These are phyloP conservation scores for Unio delphinus DNA, from an alignment of 2,888 invertebrate genomes.

Conservation along the genomic window DNA sequence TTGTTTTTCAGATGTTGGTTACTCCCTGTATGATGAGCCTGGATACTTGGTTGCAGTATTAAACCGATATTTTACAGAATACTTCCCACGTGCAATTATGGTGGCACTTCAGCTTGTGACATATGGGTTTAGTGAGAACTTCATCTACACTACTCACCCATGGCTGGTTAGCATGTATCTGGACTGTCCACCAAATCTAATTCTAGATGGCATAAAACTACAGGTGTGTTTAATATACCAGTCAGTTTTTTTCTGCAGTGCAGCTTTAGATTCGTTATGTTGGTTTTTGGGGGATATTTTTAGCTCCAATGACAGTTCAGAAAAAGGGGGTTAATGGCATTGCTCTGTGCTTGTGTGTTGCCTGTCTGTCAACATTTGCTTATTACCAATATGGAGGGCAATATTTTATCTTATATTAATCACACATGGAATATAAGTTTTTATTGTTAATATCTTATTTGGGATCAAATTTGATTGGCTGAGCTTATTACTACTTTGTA, in stretches of 20 bases:
- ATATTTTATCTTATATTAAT: too few relatives aligned
- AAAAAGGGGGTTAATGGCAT: too few relatives aligned
- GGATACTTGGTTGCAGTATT: constrained; percentile 61
- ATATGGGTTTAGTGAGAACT: constrained; percentile 51
- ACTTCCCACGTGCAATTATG: constrained; percentile 59
- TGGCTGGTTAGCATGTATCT: constrained; percentile 66
- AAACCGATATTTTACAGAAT: constrained; percentile 62
- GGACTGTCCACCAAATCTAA: constrained; percentile 60
- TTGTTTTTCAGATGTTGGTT: constrained; percentile 58
- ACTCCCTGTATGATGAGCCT: constrained; percentile 31
- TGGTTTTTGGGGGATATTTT: background rate
- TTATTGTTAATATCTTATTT: too few relatives aligned
- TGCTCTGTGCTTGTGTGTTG: too few relatives aligned
- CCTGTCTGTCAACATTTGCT: too few relatives aligned
- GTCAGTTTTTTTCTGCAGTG: too few relatives aligned
- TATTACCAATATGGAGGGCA: too few relatives aligned
- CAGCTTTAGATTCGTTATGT: background rate
- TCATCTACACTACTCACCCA: constrained; percentile 67
- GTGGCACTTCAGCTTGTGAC: constrained; percentile 35
- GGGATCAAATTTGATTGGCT: too few relatives aligned
- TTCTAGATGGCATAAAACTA: constrained; percentile 38
- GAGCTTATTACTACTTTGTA: too few relatives aligned
- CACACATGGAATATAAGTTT: too few relatives aligned
- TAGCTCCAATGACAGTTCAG: background rate
- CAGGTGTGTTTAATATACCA: constrained; percentile 17